These are phyloP conservation scores for Leiothrix lutea DNA, from an alignment of 2,113 vertebrate species.

Conservation along the genomic window DNA sequence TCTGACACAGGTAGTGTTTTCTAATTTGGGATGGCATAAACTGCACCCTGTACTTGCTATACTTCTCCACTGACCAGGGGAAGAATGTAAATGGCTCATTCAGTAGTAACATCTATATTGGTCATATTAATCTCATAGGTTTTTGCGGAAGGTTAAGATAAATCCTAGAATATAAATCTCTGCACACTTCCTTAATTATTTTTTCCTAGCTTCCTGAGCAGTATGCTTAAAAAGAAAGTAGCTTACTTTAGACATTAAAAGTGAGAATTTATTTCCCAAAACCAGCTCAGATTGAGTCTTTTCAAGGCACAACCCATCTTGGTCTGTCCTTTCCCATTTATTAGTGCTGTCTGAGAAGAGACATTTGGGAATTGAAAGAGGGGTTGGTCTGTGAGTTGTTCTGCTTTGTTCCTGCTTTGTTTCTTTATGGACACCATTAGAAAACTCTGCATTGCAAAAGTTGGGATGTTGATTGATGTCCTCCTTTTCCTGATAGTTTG, in stretches of 20 bases:
- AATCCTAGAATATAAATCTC: not conserved
- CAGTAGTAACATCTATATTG: not conserved
- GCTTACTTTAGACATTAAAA: not conserved
- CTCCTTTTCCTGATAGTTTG: not conserved
- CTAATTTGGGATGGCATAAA: not conserved
- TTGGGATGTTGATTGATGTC: not conserved
- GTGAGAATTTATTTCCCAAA: not conserved
- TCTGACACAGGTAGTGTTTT: not conserved
- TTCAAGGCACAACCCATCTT: not conserved
- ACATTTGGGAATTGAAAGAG: not conserved
- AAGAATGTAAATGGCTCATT: not conserved
- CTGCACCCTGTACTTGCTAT: not conserved
- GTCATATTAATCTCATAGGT: not conserved
- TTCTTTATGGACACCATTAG: not conserved
- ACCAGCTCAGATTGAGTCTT: not conserved
- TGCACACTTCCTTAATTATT: not conserved
- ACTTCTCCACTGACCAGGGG: not conserved
- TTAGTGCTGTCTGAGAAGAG: not conserved
- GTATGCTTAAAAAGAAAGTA: not conserved
- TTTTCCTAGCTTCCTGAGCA: not conserved
- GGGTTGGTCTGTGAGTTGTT: not conserved
- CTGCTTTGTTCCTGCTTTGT: not conserved
- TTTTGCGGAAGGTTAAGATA: not conserved
- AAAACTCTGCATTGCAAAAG: not conserved
- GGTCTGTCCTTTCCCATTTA: not conserved